Base-by-base conservation (phyloP, 1,140 invertebrate genomes). In the Neodiprion fabricii region DNA sequence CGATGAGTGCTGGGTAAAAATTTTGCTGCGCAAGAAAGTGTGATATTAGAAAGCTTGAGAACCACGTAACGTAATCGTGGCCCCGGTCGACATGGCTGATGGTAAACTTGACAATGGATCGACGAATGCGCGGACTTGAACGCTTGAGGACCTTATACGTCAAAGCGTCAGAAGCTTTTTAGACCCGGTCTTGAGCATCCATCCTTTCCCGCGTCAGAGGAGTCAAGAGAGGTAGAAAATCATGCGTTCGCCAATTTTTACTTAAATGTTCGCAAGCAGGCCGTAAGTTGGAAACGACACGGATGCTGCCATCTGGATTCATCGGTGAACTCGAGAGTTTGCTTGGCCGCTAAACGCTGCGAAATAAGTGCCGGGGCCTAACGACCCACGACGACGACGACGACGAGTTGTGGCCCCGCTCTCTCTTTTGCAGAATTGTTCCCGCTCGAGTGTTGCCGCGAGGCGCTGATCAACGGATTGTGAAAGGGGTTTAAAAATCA, bases 81-180 rank as follows among this genome's bases (percentile, higher is more conserved):
- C 9, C 53, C n/a, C 53, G 53, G 53, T 61, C 53, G 53, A 61
- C 53, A 61, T 61, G 53, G 53, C 9, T 61, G 53, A 61, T 17
- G 53, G 53, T 84, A 85, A 85, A 85, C 84, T 86, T 85, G 84
- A 86, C 83, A 85, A 84, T 86, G 85, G 83, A 68, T 76, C 79
- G 76, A 66, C 74, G 76, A 80, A 84, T 79, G 75, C 77, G 74
- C 79, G 80, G 82, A 79, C 81, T 85, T 81, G 82, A 84, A 85
- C 77, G 81, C 53, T 9, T 14, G n/a, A 61, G 11, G 53, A 61
- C 53, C 11, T 61, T 61, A 40, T 17, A 61, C 8, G 11, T 61
- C 53, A 61, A 17, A 5, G 3, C n/a, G 53, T 61, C 5, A 61
- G 53, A 61, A 61, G 28, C 28, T 40, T 40, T 40, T 40, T 2